Conservation (phyloP, 53 echinoderm and acorn worm genomes). For the Paracentrotus lividus region DNA sequence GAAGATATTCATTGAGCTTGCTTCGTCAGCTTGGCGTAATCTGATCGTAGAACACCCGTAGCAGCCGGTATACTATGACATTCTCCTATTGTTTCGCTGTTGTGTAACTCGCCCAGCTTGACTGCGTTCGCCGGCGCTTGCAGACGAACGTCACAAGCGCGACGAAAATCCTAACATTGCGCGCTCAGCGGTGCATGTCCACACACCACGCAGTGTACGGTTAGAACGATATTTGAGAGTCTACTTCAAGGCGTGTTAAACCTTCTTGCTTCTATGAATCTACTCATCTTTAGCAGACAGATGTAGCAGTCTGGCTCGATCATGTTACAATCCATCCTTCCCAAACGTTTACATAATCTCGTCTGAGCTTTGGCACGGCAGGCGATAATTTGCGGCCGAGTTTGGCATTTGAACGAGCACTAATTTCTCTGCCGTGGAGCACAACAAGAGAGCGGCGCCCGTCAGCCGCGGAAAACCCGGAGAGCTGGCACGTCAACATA, state of each 20-base stretch:
- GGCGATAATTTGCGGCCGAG: conserved; percentile 58
- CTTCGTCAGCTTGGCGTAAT: conserved; percentile 33
- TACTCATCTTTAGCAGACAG: conserved; percentile 43
- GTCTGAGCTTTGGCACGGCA: conserved; percentile 56
- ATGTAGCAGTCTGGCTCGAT: conserved; percentile 63
- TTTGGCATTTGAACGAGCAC: conserved; percentile 60
- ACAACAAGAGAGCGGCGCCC: conserved; percentile 69
- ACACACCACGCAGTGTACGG: conserved; percentile 41
- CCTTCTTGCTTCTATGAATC: no score
- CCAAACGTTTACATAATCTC: conserved; percentile 65
- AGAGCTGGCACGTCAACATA: conserved; percentile 14
- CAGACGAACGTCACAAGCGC: conserved; percentile 34
- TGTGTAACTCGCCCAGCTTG: conserved; percentile 42
- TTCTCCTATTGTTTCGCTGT: conserved; percentile 43
- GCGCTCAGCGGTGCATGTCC: conserved; percentile 66
- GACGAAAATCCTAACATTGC: conserved; percentile 49
- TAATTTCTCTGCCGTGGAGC: conserved; percentile 63
- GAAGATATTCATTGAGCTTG: conserved; percentile 5
- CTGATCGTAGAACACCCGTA: neutral
- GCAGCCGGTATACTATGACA: conserved; percentile 21
- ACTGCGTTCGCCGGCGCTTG: conserved; percentile 13
- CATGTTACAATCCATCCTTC: conserved; percentile 28
- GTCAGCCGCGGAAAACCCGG: conserved; percentile 55
- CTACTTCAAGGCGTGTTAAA: no score
- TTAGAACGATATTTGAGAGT: conserved; percentile 36